Conservation (phyloP, 2,888 invertebrate species). For the Bimastos eiseni region DNA sequence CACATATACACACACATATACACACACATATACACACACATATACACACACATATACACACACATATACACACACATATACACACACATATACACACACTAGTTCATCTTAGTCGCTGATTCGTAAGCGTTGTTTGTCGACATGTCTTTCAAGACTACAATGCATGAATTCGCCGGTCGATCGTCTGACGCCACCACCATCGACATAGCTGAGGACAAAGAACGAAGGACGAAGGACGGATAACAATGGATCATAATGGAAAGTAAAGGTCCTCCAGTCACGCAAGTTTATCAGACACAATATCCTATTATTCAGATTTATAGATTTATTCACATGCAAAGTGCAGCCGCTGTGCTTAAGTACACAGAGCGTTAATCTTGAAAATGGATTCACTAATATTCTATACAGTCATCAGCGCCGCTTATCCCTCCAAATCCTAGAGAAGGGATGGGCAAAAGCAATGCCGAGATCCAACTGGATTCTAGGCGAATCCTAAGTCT, state of each 20-base stretch:
- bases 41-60: neutral
- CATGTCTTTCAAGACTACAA: neutral
- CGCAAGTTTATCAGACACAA: neutral
- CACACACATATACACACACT: neutral
- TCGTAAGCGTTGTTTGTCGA: neutral
- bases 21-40: neutral
- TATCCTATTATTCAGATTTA: neutral
- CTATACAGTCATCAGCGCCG: neutral
- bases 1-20: neutral
- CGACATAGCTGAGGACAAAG: no score
- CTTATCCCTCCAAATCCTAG: neutral
- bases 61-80: neutral
- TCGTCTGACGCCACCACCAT: neutral
- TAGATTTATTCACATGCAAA: conserved; percentile 24
- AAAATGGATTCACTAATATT: neutral
- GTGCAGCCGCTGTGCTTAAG: neutral
- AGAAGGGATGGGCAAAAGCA: no score
- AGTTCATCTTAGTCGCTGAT: neutral
- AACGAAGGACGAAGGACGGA: no score
- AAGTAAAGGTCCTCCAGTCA: neutral
- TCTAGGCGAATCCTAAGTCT: neutral
- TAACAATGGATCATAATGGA: neutral
- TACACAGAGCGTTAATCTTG: neutral
- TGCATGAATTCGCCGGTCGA: neutral
- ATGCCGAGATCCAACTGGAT: neutral